phyloP scores from a whole-genome alignment of 2,113 vertebrate genomes.

The Ophiodon elongatus region DNA sequence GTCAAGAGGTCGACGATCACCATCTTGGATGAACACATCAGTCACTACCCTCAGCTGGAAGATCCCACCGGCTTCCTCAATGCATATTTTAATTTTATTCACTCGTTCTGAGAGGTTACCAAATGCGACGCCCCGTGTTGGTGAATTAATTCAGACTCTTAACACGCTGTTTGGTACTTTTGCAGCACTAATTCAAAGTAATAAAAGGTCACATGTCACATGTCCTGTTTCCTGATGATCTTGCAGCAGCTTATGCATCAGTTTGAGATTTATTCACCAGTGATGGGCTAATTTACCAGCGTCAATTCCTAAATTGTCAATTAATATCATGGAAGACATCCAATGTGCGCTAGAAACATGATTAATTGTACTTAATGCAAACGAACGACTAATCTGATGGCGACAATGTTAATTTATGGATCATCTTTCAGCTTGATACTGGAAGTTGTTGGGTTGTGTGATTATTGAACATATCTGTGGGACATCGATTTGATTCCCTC shows the following conservation, averaged over 20 bases:
- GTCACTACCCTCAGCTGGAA: constrained; percentile 97
- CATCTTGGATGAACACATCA: constrained; percentile 93
- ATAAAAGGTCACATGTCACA: not conserved
- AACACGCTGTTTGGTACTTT: not conserved
- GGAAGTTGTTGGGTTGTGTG: not conserved
- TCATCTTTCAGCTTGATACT: not conserved
- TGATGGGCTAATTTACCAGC: constrained; percentile 29
- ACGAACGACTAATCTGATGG: not conserved
- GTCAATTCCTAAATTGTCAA: constrained; percentile 1
- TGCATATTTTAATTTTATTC: constrained; percentile 94
- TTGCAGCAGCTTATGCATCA: not conserved
- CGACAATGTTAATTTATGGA: constrained; percentile 6
- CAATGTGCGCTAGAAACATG: constrained; percentile 9
- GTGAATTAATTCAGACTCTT: not conserved
- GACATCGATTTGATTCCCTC: constrained; percentile 10
- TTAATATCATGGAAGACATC: not conserved
- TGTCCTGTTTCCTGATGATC: constrained; percentile 1
- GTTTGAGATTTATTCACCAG: not conserved
- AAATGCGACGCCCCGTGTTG: not conserved
- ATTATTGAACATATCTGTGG: constrained; percentile 2
- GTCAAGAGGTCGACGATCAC: constrained; percentile 90
- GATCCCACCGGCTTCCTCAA: constrained; percentile 94
- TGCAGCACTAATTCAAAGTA: constrained; percentile 3
- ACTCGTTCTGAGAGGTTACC: constrained; percentile 90
- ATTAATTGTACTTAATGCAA: constrained; percentile 15